Evolutionary conservation across 2,797 vertebrate genomes (phyloP), one percentile per base, ranked within the genome.

Genomic region (Catharus ustulatus): DNA sequence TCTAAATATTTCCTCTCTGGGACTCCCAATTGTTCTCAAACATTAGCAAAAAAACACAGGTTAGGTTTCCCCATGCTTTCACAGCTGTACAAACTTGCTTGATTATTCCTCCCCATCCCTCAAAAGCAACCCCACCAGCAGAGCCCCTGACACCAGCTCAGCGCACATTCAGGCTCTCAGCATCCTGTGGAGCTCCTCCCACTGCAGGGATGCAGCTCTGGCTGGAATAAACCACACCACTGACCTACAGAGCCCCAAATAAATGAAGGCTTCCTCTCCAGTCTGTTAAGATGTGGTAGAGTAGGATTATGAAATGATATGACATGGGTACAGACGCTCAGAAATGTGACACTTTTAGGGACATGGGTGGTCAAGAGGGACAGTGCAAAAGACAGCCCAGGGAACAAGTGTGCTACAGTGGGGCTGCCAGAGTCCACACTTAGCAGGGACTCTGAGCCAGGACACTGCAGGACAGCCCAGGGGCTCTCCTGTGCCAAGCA

Each of bases 1-100:
- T 40, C 66, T 59, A 82, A 95, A 79, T 89, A 46, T 82, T 96
- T 95, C 93, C 91, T 90, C 83, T 84, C 78, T 49, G 73, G 77
- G 66, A 94, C 36, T 93, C 76, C 59, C 82, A 92, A n/a, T 52
- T 86, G 85, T 93, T 74, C 80, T 67, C 80, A 88, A 79, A 66
- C 62, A 73, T 57, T 34, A 91, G 55, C 55, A 90, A 89, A 93
- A 91, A 34, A 17, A 3, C 73, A 87, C 34, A 82, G 82, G 79
- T 68, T 81, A 68, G 58, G 38, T 80, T 91, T 90, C 73, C 59
- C 48, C 12, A 4, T 93, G 93, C 91, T 96, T 95, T 90, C 77
- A 90, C 95, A 95, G 91, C 95, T 94, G 93, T 68, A 75, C 27
- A 27, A 46, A 91, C 51, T 69, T 34, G 62, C 40, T 80, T 34